Evolutionary conservation across 1,140 invertebrate genomes (phyloP).

Genomic region (Hycleus cichorii): DNA sequence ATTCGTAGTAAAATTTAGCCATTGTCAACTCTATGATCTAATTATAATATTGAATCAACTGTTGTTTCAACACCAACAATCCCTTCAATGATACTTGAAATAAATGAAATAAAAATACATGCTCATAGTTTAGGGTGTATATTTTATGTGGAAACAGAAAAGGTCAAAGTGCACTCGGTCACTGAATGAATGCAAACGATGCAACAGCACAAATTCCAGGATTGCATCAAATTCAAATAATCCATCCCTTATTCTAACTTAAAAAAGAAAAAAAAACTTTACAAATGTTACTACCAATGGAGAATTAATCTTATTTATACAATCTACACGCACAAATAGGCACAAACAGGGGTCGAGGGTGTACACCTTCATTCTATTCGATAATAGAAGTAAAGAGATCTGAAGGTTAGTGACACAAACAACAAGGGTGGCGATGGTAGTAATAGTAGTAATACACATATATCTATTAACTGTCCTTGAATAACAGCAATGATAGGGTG

Average conservation of each 20-base stretch:
- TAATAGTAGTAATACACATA: neutral
- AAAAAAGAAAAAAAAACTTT: too few relatives aligned
- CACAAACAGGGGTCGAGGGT: neutral
- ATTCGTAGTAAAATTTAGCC: too few relatives aligned
- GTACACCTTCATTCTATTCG: neutral
- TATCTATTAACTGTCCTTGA: slow-evolving; percentile 15
- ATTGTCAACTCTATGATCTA: too few relatives aligned
- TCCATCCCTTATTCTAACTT: too few relatives aligned
- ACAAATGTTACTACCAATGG: neutral
- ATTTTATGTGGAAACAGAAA: neutral
- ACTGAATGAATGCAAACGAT: neutral
- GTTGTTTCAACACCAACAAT: too few relatives aligned
- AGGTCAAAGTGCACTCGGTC: slow-evolving; percentile 11
- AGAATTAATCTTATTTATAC: neutral
- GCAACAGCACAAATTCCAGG: neutral
- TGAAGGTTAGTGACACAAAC: neutral
- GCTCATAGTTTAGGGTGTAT: too few relatives aligned
- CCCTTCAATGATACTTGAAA: too few relatives aligned
- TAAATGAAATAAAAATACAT: too few relatives aligned
- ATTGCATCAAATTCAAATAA: too few relatives aligned
- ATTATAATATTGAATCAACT: too few relatives aligned
- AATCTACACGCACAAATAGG: neutral
- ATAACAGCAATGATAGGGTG: slow-evolving; percentile 6
- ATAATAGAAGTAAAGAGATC: neutral
- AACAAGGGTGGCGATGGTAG: neutral